A percentile compares a stretch with the other conserved stretches of the same genome.
These are phyloP conservation scores for Perccottus glenii DNA, from an alignment of 2,113 vertebrate genomes.

Conservation along the genomic window DNA sequence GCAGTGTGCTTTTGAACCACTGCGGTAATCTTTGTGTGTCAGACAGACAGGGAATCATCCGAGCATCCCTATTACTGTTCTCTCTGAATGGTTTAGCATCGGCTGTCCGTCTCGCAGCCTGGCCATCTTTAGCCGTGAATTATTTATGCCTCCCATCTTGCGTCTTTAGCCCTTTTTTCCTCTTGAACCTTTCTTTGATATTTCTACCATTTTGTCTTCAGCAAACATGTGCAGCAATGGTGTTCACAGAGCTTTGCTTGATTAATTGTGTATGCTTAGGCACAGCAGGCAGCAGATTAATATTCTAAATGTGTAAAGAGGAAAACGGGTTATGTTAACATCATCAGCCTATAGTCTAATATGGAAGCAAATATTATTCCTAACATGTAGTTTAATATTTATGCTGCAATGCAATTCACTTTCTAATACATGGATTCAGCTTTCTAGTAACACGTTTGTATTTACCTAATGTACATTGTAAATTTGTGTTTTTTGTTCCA, in stretches of 20 bases:
- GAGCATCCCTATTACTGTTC: conserved; percentile 36
- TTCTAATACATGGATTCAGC: conserved; percentile 2
- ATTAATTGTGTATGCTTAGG: conserved; percentile 6
- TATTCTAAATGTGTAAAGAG: conserved; percentile 3
- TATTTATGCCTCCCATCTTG: conserved; percentile 33
- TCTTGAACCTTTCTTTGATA: not conserved
- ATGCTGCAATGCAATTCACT: conserved; percentile 9
- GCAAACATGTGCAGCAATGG: not conserved
- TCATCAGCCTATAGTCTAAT: not conserved
- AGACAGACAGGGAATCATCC: conserved; percentile 22
- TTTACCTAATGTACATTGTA: not conserved
- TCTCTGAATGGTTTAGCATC: conserved; percentile 19
- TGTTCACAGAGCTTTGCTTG: conserved; percentile 1
- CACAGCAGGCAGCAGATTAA: conserved; percentile 10
- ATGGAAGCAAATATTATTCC: not conserved
- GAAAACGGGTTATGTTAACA: not conserved
- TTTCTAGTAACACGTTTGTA: not conserved
- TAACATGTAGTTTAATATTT: not conserved
- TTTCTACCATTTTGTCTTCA: conserved; percentile 40
- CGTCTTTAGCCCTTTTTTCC: not conserved
- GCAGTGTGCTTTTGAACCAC: conserved; percentile 13
- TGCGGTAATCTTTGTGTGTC: conserved; percentile 17
- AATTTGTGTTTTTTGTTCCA: conserved; percentile 11
- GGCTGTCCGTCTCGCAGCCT: conserved; percentile 9
- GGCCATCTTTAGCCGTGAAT: conserved; percentile 39